These are phyloP conservation scores for Haliaeetus leucogaster DNA, from an alignment of 2,113 vertebrate species.

Conservation along the genomic window DNA sequence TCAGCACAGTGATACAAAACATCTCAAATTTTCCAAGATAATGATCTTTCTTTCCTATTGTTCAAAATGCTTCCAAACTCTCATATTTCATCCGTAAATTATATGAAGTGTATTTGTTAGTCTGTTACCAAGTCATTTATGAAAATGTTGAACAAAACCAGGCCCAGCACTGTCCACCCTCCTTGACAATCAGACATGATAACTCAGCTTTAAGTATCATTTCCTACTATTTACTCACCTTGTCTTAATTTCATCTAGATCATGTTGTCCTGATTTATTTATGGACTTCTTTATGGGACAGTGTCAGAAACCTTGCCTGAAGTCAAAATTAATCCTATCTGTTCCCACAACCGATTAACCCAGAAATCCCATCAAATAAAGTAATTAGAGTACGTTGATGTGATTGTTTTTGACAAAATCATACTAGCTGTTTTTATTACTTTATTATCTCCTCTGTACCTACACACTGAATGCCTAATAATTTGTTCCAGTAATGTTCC, in stretches of 20 bases:
- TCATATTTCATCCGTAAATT: not conserved
- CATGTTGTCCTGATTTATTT: constrained; percentile 8
- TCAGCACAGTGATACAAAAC: not conserved
- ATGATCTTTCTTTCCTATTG: not conserved
- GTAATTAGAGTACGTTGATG: not conserved
- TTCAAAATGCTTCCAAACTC: not conserved
- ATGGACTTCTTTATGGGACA: not conserved
- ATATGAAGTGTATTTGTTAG: not conserved
- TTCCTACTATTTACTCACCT: not conserved
- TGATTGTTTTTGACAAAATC: constrained; percentile 5
- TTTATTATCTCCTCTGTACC: not conserved
- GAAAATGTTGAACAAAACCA: not conserved
- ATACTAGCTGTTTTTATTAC: not conserved
- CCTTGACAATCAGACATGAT: not conserved
- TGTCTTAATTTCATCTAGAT: not conserved
- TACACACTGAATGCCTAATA: not conserved
- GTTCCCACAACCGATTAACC: not conserved
- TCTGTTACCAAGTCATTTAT: not conserved
- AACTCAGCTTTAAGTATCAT: not conserved
- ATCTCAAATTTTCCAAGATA: not conserved
- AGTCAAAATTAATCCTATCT: constrained; percentile 26
- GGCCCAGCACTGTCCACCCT: not conserved
- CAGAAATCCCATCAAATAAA: constrained; percentile 22
- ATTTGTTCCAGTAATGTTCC: not conserved
- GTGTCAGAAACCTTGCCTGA: constrained; percentile 35